Evolutionary conservation across 2,797 vertebrate species (phyloP).

Genomic region (Phataginus tricuspis): DNA sequence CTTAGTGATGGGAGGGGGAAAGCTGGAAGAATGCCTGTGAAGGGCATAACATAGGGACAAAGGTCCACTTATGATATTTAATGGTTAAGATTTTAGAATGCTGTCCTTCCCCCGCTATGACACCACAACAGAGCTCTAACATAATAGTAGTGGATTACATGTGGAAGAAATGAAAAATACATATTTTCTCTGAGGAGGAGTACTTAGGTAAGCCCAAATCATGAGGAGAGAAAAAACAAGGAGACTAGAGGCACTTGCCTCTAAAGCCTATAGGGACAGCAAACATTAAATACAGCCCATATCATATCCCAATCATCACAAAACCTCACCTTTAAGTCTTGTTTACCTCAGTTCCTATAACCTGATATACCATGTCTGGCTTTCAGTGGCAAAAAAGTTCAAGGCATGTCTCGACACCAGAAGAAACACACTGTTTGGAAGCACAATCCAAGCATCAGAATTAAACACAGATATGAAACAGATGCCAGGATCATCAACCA

Average conservation of each 20-base stretch:
- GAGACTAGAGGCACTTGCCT: not conserved
- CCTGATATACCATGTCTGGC: not conserved
- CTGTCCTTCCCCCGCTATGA: not conserved
- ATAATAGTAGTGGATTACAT: not conserved
- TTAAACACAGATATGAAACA: not conserved
- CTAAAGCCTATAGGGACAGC: not conserved
- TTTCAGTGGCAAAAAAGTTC: not conserved
- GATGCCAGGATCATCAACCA: not conserved
- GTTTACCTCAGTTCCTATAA: not conserved
- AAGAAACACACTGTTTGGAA: not conserved
- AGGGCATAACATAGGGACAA: not conserved
- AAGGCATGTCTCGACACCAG: not conserved
- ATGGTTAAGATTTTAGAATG: not conserved
- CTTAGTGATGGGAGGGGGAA: not conserved
- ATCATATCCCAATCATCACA: not conserved
- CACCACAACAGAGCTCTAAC: not conserved
- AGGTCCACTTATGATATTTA: not conserved
- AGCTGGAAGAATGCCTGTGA: not conserved
- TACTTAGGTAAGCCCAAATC: not conserved
- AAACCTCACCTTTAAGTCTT: not conserved
- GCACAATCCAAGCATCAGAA: not conserved
- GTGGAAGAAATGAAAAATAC: not conserved
- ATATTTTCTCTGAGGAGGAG: not conserved
- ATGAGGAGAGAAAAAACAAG: not conserved
- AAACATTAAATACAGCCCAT: not conserved